Evolutionary conservation across 1,140 invertebrate genomes (phyloP).

Genomic region (Adelges cooleyi): DNA sequence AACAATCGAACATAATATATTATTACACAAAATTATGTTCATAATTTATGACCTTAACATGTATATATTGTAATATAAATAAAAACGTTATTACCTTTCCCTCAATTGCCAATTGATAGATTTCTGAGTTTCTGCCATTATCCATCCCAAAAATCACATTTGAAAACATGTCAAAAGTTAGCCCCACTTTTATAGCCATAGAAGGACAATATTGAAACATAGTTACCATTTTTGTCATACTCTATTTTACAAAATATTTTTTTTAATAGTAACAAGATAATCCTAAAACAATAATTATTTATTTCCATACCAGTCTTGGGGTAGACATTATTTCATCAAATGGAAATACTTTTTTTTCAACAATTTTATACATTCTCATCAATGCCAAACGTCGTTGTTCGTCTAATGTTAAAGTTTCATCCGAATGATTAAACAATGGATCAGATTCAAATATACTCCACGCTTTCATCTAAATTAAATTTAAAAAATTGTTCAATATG

Average conservation of each 20-base stretch:
- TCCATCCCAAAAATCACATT: conserved; percentile 59
- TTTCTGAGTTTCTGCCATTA: conserved; percentile 59
- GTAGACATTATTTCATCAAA: conserved; percentile 39
- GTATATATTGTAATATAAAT: neutral
- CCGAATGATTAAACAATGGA: conserved; percentile 53
- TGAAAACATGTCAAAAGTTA: conserved; percentile 55
- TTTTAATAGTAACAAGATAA: neutral
- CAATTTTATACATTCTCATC: conserved; percentile 41
- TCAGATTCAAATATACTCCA: conserved; percentile 71
- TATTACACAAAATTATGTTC: neutral
- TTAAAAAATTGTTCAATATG: too few relatives aligned
- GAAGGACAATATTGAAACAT: conserved; percentile 53
- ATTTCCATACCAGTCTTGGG: neutral
- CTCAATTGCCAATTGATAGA: conserved; percentile 46
- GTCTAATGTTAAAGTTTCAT: conserved; percentile 47
- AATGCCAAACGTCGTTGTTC: conserved; percentile 54
- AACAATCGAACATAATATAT: neutral
- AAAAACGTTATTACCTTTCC: conserved; percentile 26
- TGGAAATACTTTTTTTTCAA: conserved; percentile 31
- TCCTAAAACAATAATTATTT: neutral
- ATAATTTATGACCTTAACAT: neutral
- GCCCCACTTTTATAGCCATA: conserved; percentile 54
- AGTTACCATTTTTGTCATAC: conserved; percentile 52
- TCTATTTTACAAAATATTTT: conserved; percentile 28
- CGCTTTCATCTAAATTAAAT: conserved; percentile 57